Evolutionary conservation across 1,140 invertebrate genomes (phyloP).

Genomic region (Latrodectus geometricus): DNA sequence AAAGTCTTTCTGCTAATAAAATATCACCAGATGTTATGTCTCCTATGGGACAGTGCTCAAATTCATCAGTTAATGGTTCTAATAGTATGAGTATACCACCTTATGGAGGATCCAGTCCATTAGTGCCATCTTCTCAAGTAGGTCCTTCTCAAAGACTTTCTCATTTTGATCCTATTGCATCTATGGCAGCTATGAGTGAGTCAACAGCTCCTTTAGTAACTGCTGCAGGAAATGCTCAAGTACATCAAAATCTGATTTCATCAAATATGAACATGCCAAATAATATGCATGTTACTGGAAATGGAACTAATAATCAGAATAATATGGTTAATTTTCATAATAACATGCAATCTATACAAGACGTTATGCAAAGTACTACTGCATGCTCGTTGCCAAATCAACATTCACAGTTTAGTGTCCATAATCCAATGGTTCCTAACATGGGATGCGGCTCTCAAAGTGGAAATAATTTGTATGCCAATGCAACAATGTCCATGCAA

Average conservation of each 20-base stretch:
- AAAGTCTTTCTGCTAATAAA: slow-evolving; percentile 62
- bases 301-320: slow-evolving; percentile 66
- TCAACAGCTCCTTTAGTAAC: slow-evolving; percentile 71
- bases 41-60: slow-evolving; percentile 56
- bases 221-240: slow-evolving; percentile 68
- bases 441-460: slow-evolving; percentile 69
- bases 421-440: slow-evolving; percentile 66
- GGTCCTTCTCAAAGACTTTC: slow-evolving; percentile 64
- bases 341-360: slow-evolving; percentile 67
- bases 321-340: slow-evolving; percentile 69
- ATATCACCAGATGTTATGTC: slow-evolving; percentile 43
- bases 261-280: slow-evolving; percentile 69
- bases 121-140: slow-evolving; percentile 26
- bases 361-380: slow-evolving; percentile 43
- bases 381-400: slow-evolving; percentile 48
- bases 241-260: slow-evolving; percentile 66
- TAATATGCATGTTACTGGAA: slow-evolving; percentile 72
- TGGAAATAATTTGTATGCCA: slow-evolving; percentile 73
- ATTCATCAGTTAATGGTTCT: slow-evolving; percentile 55
- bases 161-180: slow-evolving; percentile 91
- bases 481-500: slow-evolving; percentile 72
- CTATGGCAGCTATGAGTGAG: slow-evolving; percentile 93
- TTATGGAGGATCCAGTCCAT: slow-evolving; percentile 40
- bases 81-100: slow-evolving; percentile 52
- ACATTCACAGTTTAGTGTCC: slow-evolving; percentile 52